Percentiles rank a stretch among this genome's conserved stretches.
phyloP scores from a whole-genome alignment of 2,797 vertebrate genomes.

The Enteromius radiatus region DNA sequence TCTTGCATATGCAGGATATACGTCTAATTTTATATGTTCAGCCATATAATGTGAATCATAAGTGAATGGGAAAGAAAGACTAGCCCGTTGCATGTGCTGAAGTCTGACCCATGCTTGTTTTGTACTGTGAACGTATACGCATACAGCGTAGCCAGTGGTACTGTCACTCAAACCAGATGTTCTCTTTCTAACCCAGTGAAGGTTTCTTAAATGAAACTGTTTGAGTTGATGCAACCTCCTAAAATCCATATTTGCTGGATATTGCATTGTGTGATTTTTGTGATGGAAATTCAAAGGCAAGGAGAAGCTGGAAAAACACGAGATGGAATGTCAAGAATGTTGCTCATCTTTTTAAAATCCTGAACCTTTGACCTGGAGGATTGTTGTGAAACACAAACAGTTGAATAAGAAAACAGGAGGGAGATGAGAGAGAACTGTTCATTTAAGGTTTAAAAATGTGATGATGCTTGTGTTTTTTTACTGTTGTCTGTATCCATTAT shows the following conservation, averaged over 20 bases:
- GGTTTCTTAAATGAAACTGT: constrained; percentile 74
- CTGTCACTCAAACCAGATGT: constrained; percentile 54
- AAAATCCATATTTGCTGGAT: constrained; percentile 3
- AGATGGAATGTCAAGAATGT: constrained; percentile 50
- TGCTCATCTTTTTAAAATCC: constrained; percentile 28
- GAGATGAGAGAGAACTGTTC: constrained; percentile 47
- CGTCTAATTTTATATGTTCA: background rate
- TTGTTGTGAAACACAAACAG: constrained; percentile 72
- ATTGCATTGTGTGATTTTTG: constrained; percentile 26
- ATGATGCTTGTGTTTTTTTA: constrained; percentile 42
- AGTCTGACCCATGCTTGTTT: constrained; percentile 51
- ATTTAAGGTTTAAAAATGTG: constrained; percentile 5
- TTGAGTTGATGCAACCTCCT: constrained; percentile 66
- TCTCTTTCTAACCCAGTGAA: constrained; percentile 65
- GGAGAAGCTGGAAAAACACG: constrained; percentile 24
- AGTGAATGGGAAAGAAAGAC: constrained; percentile 53
- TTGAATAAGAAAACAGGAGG: constrained; percentile 71
- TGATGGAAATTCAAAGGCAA: constrained; percentile 55
- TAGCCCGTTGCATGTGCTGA: constrained; percentile 46
- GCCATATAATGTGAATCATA: constrained; percentile 23
- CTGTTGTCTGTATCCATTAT: constrained; percentile 38
- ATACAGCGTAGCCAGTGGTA: constrained; percentile 57
- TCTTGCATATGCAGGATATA: constrained; percentile 34
- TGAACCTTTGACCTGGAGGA: constrained; percentile 47
- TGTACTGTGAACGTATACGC: constrained; percentile 19